Base-by-base conservation (phyloP, 1,140 invertebrate species). In the Pygmarrhopalites habei region DNA sequence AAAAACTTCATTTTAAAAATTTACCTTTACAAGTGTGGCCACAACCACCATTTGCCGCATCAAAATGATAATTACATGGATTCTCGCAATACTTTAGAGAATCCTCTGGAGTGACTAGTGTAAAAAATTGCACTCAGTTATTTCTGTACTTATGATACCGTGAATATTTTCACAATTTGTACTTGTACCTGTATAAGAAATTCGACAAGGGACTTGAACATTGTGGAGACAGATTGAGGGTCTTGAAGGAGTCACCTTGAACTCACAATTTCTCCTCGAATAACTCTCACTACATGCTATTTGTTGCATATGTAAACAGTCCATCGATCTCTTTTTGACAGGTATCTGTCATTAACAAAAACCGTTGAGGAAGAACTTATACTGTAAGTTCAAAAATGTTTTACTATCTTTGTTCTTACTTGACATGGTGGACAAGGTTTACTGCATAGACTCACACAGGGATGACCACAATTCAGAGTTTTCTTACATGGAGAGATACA, bases 21-120 rank as follows among this genome's bases (percentile, higher is more conserved):
- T n/a, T 76, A 52, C 83, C 83, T 32, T 59, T 57, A 30, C 70
- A 71, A 0, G 26, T 26, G 26, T 71, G 70, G 14, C 57, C 58
- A 62, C 70, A 70, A 2, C 60, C 62, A 1, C 41, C 63, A 39
- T 12, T n/a, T n/a, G n/a, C 21, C n/a, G 17, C 51, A 30, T 52
- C 30, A 28, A 70, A 68, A n/a, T 29, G 19, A 28, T 28, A n/a
- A 23, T 32, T 47, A 57, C 70, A 71, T 1, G 68, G 65, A 43
- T 60, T 23, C 12, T 57, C 19, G 32, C 70, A 71, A 43, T 57
- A 65, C 32, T 58, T 43, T 14, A 41, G 19, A 30, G 52, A 15
- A 14, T 65, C 57, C 46, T 58, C 52, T 0, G 69, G 49, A 25
- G 32, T 21, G 43, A 59, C 60, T 64, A 30, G 17, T n/a, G 2